Evolutionary conservation across 1,140 invertebrate genomes (phyloP), one percentile per base, ranked within the genome.

Genomic region (Drosophila pachea): DNA sequence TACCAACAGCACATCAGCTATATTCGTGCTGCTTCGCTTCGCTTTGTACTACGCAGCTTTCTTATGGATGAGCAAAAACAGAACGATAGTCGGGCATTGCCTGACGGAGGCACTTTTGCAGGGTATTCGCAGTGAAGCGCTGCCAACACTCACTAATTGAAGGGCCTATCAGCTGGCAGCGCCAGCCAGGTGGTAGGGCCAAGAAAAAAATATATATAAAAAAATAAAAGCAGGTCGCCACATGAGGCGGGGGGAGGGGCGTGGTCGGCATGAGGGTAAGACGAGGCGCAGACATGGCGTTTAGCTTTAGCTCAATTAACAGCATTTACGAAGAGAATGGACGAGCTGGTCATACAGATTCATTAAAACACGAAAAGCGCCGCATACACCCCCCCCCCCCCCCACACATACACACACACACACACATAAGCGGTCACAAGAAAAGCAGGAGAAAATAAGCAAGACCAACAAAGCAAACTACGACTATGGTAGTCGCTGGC

Each of bases 291-390:
- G 63, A 72, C 52, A 56, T 33, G 48, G 65, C 72, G 59, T 71
- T 74, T 58, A 69, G 68, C 64, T 63, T 72, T 64, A 53, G 73
- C 69, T 75, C 73, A 75, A 75, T 75, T 75, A 75, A 75, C 63
- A 63, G 59, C 68, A 53, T 72, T 70, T 70, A 66, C 68, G 59
- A 70, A 73, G 52, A 69, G 64, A 74, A 66, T 58, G 68, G 48
- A 45, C 35, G 68, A 45, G 12, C 40, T 40, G 64, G 40, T 49
- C 61, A 35, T 69, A 65, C 68, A 68, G 69, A 75, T 72, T 75
- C 73, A 75, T 75, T 72, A 60, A 73, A 75, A 64, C 64, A 75
- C 59, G 45, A 53, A 60, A 40, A 58, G 54, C 35, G 14, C 29
- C 56, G 47, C 11, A 52, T 32, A 36, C 32, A 5, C 45, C 47